phyloP scores from a whole-genome alignment of 2,113 vertebrate species.

The Coryphaenoides rupestris region DNA sequence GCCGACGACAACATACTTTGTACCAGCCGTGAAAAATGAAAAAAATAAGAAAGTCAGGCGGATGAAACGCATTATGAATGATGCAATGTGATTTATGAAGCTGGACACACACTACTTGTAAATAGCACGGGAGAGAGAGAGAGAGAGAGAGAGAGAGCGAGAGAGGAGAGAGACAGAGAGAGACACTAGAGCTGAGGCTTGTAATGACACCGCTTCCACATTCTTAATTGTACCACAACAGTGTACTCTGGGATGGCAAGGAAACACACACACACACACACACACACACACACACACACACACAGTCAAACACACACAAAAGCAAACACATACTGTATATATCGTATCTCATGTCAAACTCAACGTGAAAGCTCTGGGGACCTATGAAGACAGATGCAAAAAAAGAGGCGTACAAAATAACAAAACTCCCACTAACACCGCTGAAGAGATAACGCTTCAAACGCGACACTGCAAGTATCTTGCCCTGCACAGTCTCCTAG shows the following conservation, averaged over 20 bases:
- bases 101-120: slow-evolving; percentile 68
- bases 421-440: slow-evolving; percentile 24
- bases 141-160: too few species aligned
- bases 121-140: slow-evolving; percentile 67
- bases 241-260: slow-evolving; percentile 57
- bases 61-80: slow-evolving; percentile 30
- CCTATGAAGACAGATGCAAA: slow-evolving; percentile 25
- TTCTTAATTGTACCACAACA: slow-evolving; percentile 49
- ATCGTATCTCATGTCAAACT: slow-evolving; percentile 45
- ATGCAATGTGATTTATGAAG: slow-evolving; percentile 39
- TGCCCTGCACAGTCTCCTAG: slow-evolving; percentile 41
- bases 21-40: slow-evolving; percentile 56
- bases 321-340: slow-evolving; percentile 32
- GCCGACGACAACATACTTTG: slow-evolving; percentile 46
- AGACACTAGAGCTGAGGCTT: slow-evolving; percentile 59
- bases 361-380: slow-evolving; percentile 12
- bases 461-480: slow-evolving; percentile 53
- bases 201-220: slow-evolving; percentile 62
- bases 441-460: slow-evolving; percentile 43
- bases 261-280: slow-evolving; percentile 22
- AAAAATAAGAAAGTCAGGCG: slow-evolving; percentile 1
- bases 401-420: slow-evolving; percentile 18
- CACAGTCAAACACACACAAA: slow-evolving; percentile 50
- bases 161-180: too few species aligned
- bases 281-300: slow-evolving; percentile 45